phyloP scores from a whole-genome alignment of 2,113 vertebrate species.

The Ciconia boyciana region DNA sequence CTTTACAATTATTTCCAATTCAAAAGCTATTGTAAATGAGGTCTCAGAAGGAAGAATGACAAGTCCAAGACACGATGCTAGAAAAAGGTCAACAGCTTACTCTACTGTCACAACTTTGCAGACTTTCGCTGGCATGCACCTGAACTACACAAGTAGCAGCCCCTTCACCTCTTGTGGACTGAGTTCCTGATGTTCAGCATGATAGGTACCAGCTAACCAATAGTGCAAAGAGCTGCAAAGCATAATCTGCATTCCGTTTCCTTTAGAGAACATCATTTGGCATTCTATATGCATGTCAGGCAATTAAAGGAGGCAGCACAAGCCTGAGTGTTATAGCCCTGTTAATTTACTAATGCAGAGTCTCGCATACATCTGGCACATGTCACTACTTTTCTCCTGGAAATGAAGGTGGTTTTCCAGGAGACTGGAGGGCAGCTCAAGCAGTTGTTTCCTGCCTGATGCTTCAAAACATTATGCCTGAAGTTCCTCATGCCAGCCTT shows the following conservation, averaged over 20 bases:
- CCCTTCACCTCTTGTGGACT: constrained; percentile 38
- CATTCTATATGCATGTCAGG: constrained; percentile 56
- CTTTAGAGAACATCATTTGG: constrained; percentile 49
- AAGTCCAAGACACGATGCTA: constrained; percentile 12
- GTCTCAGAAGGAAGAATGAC: constrained; percentile 36
- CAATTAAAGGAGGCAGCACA: constrained; percentile 59
- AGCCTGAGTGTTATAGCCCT: constrained; percentile 53
- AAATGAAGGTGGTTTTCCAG: constrained; percentile 56
- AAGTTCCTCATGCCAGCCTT: neutral
- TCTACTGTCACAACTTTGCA: constrained; percentile 33
- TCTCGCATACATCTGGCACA: constrained; percentile 55
- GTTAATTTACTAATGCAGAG: constrained; percentile 66
- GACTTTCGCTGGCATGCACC: neutral
- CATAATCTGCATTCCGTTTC: constrained; percentile 50
- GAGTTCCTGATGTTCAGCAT: constrained; percentile 48
- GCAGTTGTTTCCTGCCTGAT: constrained; percentile 49
- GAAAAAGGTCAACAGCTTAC: constrained; percentile 39
- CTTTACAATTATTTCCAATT: constrained; percentile 20
- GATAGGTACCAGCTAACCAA: constrained; percentile 48
- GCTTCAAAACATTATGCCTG: constrained; percentile 22
- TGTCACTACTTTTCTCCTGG: constrained; percentile 56
- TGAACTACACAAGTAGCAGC: constrained; percentile 38
- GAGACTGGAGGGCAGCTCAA: constrained; percentile 34
- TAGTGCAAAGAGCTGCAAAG: constrained; percentile 32
- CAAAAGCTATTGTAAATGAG: constrained; percentile 6